These are phyloP conservation scores for Sebastiscus albofasciatus DNA, from an alignment of 2,797 vertebrate genomes.

Conservation along the genomic window DNA sequence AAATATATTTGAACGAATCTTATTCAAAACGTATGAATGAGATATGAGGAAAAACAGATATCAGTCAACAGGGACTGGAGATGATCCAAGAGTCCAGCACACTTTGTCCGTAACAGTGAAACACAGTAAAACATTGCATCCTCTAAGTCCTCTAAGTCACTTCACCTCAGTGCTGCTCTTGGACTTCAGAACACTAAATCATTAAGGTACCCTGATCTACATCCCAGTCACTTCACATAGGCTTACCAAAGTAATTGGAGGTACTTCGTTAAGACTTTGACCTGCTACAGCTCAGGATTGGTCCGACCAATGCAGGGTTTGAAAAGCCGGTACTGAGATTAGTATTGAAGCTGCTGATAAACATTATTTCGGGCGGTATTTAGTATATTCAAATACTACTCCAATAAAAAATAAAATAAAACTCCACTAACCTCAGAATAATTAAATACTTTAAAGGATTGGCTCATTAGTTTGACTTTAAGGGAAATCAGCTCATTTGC, in stretches of 20 bases:
- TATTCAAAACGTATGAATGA: conserved; percentile 21
- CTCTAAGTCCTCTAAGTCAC: conserved; percentile 1
- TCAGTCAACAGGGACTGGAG: neutral
- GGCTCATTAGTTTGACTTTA: neutral
- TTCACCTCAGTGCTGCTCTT: conserved; percentile 19
- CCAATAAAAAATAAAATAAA: too few relatives aligned
- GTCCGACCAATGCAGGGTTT: neutral
- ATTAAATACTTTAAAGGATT: neutral
- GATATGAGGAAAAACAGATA: neutral
- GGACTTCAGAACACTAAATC: neutral
- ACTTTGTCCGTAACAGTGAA: neutral
- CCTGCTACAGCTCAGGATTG: conserved; percentile 59
- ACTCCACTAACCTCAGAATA: neutral
- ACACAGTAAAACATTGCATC: neutral
- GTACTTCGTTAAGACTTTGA: conserved; percentile 5
- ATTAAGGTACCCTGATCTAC: neutral
- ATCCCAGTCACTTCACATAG: conserved; percentile 6
- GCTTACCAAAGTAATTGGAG: conserved; percentile 45
- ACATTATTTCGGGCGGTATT: neutral
- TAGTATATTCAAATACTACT: neutral
- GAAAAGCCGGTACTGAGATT: neutral
- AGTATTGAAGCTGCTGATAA: neutral
- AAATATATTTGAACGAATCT: conserved; percentile 15
- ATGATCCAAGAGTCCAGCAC: neutral
- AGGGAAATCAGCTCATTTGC: neutral